phyloP scores from a whole-genome alignment of 2,888 invertebrate genomes.

The Eilema depressum region DNA sequence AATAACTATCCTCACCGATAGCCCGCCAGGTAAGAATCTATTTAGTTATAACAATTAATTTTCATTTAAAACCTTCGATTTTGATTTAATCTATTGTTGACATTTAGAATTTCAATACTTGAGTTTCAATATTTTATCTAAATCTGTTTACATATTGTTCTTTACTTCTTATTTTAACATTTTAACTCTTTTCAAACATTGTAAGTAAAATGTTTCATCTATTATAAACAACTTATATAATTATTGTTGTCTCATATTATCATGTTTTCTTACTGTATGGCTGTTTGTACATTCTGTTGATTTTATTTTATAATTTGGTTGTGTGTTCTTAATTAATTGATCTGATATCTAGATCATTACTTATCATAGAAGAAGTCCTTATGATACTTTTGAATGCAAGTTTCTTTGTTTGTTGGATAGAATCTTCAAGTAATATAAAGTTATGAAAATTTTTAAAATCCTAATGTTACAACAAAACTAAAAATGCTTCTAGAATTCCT shows the following conservation, averaged over 20 bases:
- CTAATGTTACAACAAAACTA: not conserved
- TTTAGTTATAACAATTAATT: not conserved
- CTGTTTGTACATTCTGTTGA: not conserved
- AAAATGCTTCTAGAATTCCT: not conserved
- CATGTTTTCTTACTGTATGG: not conserved
- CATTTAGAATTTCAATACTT: not conserved
- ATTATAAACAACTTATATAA: conserved; percentile 7
- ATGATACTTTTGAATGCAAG: not conserved
- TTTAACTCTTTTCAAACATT: not conserved
- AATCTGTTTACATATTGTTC: not conserved
- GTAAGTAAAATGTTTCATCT: not conserved
- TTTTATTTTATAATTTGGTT: conserved; percentile 3
- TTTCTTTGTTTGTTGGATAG: not conserved
- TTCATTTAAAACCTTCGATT: not conserved
- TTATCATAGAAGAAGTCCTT: not conserved
- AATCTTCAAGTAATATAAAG: too few relatives aligned
- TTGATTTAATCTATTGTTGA: not conserved
- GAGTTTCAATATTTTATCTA: not conserved
- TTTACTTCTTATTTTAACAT: not conserved
- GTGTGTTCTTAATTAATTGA: not conserved
- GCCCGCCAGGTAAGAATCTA: conserved; percentile 82
- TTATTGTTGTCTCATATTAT: not conserved
- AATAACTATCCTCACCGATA: conserved; percentile 90
- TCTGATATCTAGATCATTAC: not conserved
- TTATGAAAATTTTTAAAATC: not conserved